Evolutionary conservation across 2,888 invertebrate species (phyloP).

Genomic region (Portevinia maculata): DNA sequence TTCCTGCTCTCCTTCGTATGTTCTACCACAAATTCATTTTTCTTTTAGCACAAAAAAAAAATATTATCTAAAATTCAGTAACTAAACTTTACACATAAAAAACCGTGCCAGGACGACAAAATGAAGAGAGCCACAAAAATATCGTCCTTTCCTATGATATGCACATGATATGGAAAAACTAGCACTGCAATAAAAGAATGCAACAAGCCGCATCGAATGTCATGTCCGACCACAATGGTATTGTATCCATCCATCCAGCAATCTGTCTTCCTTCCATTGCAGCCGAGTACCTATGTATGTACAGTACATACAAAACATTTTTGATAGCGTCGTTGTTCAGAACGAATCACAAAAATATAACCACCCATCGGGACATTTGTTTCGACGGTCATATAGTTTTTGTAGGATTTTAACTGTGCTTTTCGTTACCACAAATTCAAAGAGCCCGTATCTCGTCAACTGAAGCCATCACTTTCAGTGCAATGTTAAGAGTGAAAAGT

Average conservation of each 20-base stretch:
- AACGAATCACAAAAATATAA: slow-evolving; percentile 10
- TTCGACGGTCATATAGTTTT: slow-evolving; percentile 54
- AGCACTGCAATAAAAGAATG: slow-evolving; percentile 66
- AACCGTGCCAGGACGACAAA: background rate
- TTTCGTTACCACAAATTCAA: slow-evolving; percentile 47
- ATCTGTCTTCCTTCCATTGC: slow-evolving; percentile 48
- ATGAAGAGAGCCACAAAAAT: background rate
- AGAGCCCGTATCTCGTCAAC: slow-evolving; percentile 56
- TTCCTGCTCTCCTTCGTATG: slow-evolving; percentile 34
- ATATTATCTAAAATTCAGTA: slow-evolving; percentile 48
- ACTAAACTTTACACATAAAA: slow-evolving; percentile 26
- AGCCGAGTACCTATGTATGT: too few species aligned
- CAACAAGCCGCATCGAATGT: slow-evolving; percentile 74
- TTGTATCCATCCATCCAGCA: slow-evolving; percentile 70
- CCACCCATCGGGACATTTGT: slow-evolving; percentile 62
- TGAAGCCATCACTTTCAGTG: slow-evolving; percentile 59
- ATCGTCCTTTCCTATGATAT: slow-evolving; percentile 30
- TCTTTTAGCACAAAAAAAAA: slow-evolving; percentile 44
- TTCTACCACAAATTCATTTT: slow-evolving; percentile 62
- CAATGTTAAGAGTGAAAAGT: slow-evolving; percentile 21
- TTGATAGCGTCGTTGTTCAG: slow-evolving; percentile 39
- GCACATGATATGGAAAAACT: slow-evolving; percentile 65
- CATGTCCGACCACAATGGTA: slow-evolving; percentile 71
- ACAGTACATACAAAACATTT: slow-evolving; percentile 21
- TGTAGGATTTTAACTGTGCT: slow-evolving; percentile 31